Evolutionary conservation across 2,888 invertebrate genomes (phyloP).

Genomic region (Augiades crinisus): DNA sequence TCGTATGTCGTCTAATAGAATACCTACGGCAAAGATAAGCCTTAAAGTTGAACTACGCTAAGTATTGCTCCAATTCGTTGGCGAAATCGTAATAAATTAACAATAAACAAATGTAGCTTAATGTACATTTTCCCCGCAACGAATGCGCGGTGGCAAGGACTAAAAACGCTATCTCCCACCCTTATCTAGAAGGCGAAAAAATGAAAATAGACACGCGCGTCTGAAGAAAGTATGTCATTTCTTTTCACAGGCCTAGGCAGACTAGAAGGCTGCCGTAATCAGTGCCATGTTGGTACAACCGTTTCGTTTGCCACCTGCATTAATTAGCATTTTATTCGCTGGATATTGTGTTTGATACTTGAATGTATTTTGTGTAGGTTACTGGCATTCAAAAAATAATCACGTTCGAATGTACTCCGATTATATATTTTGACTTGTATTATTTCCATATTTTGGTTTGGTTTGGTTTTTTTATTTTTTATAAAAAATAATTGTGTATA

Average conservation of each 20-base stretch:
- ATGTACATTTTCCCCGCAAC: slow-evolving; percentile 9
- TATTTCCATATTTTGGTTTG: neutral
- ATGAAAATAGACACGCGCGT: slow-evolving; percentile 37
- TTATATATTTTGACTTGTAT: neutral
- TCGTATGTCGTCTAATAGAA: too few relatives aligned
- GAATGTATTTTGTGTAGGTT: too few relatives aligned
- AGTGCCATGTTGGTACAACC: slow-evolving; percentile 30
- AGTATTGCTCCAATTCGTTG: neutral
- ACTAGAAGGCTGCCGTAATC: slow-evolving; percentile 56
- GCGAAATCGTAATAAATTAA: neutral
- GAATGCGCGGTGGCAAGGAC: slow-evolving; percentile 17
- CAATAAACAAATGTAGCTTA: slow-evolving; percentile 6
- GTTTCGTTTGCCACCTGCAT: slow-evolving; percentile 23
- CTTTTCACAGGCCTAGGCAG: slow-evolving; percentile 43
- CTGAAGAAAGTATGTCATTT: slow-evolving; percentile 59
- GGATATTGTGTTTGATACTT: neutral
- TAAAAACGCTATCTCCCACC: slow-evolving; percentile 12
- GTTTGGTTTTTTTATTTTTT: too few relatives aligned
- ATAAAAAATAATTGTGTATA: too few relatives aligned
- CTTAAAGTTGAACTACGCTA: too few relatives aligned
- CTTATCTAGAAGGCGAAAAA: slow-evolving; percentile 36
- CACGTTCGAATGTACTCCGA: too few relatives aligned
- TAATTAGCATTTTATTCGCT: slow-evolving; percentile 11
- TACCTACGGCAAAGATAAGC: too few relatives aligned
- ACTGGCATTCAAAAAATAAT: too few relatives aligned